Evolutionary conservation across 1,140 invertebrate genomes (phyloP), one percentile per base, ranked within the genome.

Genomic region (Drosophila simulans): DNA sequence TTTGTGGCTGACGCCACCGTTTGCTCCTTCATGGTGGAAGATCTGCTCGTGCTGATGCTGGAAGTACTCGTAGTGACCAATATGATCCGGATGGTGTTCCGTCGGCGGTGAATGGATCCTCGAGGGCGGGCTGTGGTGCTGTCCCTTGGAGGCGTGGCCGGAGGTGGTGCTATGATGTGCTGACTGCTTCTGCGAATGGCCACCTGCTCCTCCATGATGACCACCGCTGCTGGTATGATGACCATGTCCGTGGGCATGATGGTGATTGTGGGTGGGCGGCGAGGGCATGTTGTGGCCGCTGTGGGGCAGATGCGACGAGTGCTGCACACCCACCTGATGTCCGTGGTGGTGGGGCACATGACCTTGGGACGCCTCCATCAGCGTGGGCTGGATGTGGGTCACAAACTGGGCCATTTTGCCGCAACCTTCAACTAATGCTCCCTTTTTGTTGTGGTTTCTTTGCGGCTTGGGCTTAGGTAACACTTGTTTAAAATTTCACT

Each of bases 351-450:
- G 91, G 15, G 93, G 93, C 49, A 93, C 69, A 90, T 94, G 93
- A 80, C 93, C 93, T 74, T 93, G 93, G 34, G 93, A 93, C 15
- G 93, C 92, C 80, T 94, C 93, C 84, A 94, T 73, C 88, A 94
- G 76, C 31, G 93, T 94, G 31, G 93, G 93, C 84, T 94, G 93
- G 74, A 94, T 94, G 80, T 94, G 93, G 45, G 93, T 94, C 54
- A 94, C 93, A 73, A 94, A 94, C 86, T 94, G 93, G 43, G 93
- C 93, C 93, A 94, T 84, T 58, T 73, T 49, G 42, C 48, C 35
- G 48, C 43, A 53, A 51, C 62, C 34, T 62, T 71, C 43, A 66
- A 64, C 56, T 11, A 37, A 17, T 40, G 45, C 15, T 75, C 10
- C 34, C 37, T 59, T 46, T 45, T 49, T 75, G 8, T 55, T 31